These are phyloP conservation scores for Cavia porcellus DNA, from an alignment of 2,113 vertebrate species.

Conservation along the genomic window DNA sequence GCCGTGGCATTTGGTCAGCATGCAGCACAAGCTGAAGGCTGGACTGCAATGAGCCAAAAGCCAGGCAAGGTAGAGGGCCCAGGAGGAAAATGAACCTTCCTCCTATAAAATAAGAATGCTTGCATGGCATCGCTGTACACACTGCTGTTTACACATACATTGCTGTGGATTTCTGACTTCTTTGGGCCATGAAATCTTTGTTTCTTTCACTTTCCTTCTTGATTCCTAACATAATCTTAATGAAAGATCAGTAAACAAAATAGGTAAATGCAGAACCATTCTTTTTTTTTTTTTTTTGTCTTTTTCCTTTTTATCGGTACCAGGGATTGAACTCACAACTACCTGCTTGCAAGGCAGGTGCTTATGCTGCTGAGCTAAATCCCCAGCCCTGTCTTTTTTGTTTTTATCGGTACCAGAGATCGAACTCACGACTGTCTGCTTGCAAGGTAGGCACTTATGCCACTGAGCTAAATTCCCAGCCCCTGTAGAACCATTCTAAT, in stretches of 20 bases:
- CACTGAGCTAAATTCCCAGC: too few species aligned
- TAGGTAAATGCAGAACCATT: background rate
- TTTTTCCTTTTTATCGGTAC: too few species aligned
- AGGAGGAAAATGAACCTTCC: background rate
- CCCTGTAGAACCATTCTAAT: background rate
- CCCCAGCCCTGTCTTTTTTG: too few species aligned
- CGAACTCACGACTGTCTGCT: too few species aligned
- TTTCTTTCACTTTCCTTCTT: background rate
- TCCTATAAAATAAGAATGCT: background rate
- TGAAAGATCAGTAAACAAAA: slow-evolving; percentile 18
- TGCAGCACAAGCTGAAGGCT: background rate
- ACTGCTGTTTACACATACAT: background rate
- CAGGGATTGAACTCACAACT: too few species aligned
- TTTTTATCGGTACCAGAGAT: too few species aligned
- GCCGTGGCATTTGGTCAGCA: background rate
- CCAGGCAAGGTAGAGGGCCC: background rate
- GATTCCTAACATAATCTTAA: background rate
- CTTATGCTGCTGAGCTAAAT: too few species aligned
- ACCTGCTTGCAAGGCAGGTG: too few species aligned
- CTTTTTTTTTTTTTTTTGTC: background rate
- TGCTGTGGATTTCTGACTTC: slow-evolving; percentile 16
- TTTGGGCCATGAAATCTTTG: background rate
- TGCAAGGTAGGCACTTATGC: too few species aligned
- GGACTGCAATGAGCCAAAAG: background rate
- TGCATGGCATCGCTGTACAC: background rate